A percentile compares a stretch with the other conserved stretches of the same genome.
phyloP scores from a whole-genome alignment of 2,797 vertebrate species.

The Pseudochirops corinnae region DNA sequence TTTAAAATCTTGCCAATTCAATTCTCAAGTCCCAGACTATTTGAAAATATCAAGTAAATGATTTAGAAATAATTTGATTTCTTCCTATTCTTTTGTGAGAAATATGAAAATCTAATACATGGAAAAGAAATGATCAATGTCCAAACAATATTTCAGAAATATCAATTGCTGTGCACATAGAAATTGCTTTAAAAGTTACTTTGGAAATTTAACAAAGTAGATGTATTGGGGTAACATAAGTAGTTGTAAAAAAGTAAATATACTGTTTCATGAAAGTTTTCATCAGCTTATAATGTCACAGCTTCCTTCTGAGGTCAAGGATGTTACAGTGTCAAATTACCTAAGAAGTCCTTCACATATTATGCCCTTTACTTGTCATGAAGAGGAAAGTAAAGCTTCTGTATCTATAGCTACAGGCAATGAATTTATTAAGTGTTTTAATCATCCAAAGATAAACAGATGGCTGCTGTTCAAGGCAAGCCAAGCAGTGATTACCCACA shows the following conservation, averaged over 20 bases:
- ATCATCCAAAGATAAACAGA: slow-evolving; percentile 84
- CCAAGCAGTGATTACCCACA: slow-evolving; percentile 84
- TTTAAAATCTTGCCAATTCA: background rate
- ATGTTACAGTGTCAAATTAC: slow-evolving; percentile 1
- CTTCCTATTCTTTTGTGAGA: background rate
- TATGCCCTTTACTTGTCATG: slow-evolving; percentile 44
- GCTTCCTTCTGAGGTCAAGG: background rate
- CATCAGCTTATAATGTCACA: background rate
- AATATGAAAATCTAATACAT: background rate
- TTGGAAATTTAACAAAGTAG: background rate
- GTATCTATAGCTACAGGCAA: slow-evolving; percentile 64
- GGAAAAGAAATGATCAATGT: background rate
- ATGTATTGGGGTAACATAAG: slow-evolving; percentile 27
- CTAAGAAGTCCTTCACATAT: slow-evolving; percentile 27
- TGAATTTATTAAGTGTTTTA: slow-evolving; percentile 80
- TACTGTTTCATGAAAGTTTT: background rate
- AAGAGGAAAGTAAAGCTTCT: slow-evolving; percentile 61
- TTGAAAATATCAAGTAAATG: slow-evolving; percentile 23
- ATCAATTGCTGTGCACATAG: background rate
- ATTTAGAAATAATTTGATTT: rapidly evolving
- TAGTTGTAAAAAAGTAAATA: slow-evolving; percentile 1
- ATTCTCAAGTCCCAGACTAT: background rate
- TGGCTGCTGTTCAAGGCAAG: slow-evolving; percentile 82
- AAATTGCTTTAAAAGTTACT: slow-evolving; percentile 25
- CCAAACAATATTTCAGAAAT: slow-evolving; percentile 14